Percentiles rank a stretch among this genome's conserved stretches.
These are phyloP conservation scores for Apodemus agrarius DNA, from an alignment of 2,797 vertebrate species.

Conservation along the genomic window DNA sequence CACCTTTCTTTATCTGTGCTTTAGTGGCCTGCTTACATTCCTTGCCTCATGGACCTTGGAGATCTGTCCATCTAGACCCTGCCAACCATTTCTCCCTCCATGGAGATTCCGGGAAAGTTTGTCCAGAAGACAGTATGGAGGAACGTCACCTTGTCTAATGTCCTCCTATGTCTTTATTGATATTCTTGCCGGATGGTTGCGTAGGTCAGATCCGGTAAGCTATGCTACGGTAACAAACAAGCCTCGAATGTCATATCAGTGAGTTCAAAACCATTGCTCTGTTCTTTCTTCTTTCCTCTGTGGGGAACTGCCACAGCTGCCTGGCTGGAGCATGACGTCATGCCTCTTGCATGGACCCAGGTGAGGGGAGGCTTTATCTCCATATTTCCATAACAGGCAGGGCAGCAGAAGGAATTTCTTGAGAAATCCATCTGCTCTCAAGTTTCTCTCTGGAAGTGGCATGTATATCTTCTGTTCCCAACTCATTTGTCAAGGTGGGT, in stretches of 20 bases:
- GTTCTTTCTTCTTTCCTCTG: too few relatives aligned
- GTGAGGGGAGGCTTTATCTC: background rate
- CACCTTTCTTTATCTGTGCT: background rate
- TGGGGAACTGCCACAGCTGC: too few relatives aligned
- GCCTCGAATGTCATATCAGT: rapidly evolving
- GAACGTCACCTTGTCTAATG: too few relatives aligned
- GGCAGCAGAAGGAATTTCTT: background rate
- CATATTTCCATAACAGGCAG: rapidly evolving
- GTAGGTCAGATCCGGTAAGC: background rate
- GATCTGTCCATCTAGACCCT: background rate
- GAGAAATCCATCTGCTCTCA: background rate
- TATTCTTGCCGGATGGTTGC: background rate
- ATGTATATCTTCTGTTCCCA: background rate
- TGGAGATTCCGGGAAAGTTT: rapidly evolving
- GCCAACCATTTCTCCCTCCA: background rate
- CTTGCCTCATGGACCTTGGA: background rate
- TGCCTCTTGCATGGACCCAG: background rate
- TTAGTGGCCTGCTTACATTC: rapidly evolving
- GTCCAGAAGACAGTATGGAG: background rate
- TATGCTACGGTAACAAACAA: background rate
- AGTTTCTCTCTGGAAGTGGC: background rate
- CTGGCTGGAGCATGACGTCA: background rate
- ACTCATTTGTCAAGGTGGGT: background rate
- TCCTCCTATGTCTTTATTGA: background rate
- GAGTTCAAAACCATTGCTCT: background rate